phyloP scores from a whole-genome alignment of 1,140 invertebrate species.

The Drosophila kikkawai region DNA sequence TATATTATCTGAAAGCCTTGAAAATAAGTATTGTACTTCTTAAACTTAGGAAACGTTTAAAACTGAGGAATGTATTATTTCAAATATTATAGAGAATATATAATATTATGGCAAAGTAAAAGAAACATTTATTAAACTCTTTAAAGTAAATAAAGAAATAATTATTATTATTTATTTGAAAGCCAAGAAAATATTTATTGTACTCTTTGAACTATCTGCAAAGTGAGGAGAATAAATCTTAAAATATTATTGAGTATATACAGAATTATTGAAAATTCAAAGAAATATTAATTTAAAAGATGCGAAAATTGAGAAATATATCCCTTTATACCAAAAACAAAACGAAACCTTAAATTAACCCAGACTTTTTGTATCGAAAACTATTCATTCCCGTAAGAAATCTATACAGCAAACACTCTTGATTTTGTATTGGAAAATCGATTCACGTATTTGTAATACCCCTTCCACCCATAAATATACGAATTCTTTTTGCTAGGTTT shows the following conservation, averaged over 20 bases:
- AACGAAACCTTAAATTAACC: neutral
- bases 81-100: neutral
- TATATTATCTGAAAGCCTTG: no score
- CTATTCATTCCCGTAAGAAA: neutral
- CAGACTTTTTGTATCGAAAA: no score
- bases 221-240: neutral
- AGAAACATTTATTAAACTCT: neutral
- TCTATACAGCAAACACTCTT: neutral
- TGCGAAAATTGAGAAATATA: no score
- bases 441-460: slow-evolving; percentile 4
- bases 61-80: neutral
- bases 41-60: neutral
- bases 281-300: no score
- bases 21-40: neutral
- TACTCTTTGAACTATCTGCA: neutral
- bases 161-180: no score
- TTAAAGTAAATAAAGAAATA: neutral
- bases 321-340: neutral
- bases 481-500: slow-evolving; percentile 11
- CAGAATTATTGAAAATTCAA: no score
- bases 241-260: no score
- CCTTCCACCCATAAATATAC: slow-evolving; percentile 11
- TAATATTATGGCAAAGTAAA: neutral
- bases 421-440: neutral
- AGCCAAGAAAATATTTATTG: neutral